phyloP scores from a whole-genome alignment of 2,888 invertebrate species.

The Chesias legatella region DNA sequence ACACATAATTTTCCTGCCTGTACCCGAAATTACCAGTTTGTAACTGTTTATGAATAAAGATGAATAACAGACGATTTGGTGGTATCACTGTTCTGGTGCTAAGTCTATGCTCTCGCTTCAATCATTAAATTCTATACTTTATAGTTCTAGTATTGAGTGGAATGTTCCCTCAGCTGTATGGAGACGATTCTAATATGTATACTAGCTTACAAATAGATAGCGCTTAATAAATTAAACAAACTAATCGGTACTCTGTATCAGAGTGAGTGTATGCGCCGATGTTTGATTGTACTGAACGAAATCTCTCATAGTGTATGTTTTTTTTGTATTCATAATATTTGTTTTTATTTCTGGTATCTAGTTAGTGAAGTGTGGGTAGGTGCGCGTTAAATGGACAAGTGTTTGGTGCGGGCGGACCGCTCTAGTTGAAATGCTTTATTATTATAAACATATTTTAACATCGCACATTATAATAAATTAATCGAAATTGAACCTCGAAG shows the following conservation, averaged over 20 bases:
- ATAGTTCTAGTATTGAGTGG: too few relatives aligned
- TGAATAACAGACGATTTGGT: slow-evolving; percentile 11
- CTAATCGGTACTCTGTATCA: slow-evolving; percentile 71
- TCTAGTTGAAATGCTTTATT: slow-evolving; percentile 73
- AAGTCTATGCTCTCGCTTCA: slow-evolving; percentile 15
- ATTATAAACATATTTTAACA: slow-evolving; percentile 79
- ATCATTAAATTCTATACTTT: too few relatives aligned
- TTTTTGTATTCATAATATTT: slow-evolving; percentile 51
- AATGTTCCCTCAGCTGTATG: slow-evolving; percentile 9
- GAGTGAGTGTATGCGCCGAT: slow-evolving; percentile 59
- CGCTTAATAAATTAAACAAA: slow-evolving; percentile 58
- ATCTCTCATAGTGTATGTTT: slow-evolving; percentile 52
- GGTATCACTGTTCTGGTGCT: slow-evolving; percentile 26
- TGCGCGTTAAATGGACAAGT: slow-evolving; percentile 53
- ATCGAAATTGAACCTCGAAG: slow-evolving; percentile 66
- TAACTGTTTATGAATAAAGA: slow-evolving; percentile 16
- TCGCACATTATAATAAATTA: slow-evolving; percentile 81
- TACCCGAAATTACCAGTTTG: slow-evolving; percentile 13
- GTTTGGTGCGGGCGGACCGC: slow-evolving; percentile 47
- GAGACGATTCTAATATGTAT: slow-evolving; percentile 34
- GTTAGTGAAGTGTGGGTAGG: slow-evolving; percentile 59
- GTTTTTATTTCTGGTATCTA: slow-evolving; percentile 40
- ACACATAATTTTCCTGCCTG: slow-evolving; percentile 1
- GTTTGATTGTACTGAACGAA: slow-evolving; percentile 57
- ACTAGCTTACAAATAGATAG: slow-evolving; percentile 64